These are phyloP conservation scores for Artibeus lituratus DNA, from an alignment of 2,797 vertebrate genomes.

Conservation along the genomic window DNA sequence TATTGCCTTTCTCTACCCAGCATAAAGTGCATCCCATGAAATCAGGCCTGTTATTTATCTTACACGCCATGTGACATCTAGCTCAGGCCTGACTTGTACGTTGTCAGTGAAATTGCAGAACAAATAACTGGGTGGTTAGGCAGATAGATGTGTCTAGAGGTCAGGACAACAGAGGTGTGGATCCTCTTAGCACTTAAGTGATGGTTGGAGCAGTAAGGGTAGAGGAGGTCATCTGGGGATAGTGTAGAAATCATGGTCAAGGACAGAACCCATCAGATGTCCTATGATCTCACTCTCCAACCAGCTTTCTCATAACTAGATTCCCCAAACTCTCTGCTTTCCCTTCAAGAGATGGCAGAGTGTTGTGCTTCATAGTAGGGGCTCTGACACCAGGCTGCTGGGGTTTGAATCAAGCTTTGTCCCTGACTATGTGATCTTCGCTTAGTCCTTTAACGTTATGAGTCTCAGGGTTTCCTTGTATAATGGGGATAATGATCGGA, in stretches of 20 bases:
- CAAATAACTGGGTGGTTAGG: not conserved
- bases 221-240: not conserved
- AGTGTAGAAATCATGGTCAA: not conserved
- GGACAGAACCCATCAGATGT: not conserved
- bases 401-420: not conserved
- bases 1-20: not conserved
- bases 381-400: not conserved
- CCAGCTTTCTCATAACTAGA: not conserved
- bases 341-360: not conserved
- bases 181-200: not conserved
- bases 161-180: not conserved
- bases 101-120: not conserved
- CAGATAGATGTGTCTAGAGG: not conserved
- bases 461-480: not conserved
- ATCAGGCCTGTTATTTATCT: not conserved
- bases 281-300: not conserved
- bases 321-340: not conserved
- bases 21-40: not conserved
- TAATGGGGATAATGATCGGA: not conserved
- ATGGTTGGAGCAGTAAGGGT: not conserved
- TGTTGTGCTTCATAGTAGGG: not conserved
- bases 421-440: not conserved
- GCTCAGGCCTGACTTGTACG: not conserved
- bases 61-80: not conserved
- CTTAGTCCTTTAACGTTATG: not conserved